Base-by-base conservation (phyloP, 2,888 invertebrate genomes). In the Calephelis perditalis region DNA sequence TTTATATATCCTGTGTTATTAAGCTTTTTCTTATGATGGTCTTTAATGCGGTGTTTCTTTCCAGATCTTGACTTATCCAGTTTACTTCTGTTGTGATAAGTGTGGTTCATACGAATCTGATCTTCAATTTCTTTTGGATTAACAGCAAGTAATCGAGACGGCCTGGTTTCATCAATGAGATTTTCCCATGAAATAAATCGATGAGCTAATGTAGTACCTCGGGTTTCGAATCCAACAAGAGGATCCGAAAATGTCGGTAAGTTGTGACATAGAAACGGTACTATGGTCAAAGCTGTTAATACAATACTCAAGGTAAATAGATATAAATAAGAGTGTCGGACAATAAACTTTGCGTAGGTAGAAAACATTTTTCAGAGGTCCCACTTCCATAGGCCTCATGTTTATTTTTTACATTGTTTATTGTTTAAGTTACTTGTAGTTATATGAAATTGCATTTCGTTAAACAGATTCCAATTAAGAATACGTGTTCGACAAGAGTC, bases 171-270 rank as follows among this genome's bases (percentile, higher is more conserved):
- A 73, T 95, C 94, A 63, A 95, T 86, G 59, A 98, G 92, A 86
- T 97, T 97, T 72, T 95, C 92, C 96, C 97, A 98, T 40, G 97
- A 94, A 55, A 94, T 94, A 67, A 96, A 91, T 60, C 97, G 93
- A 75, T 95, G 92, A 4, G 96, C 94, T 72, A 98, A 92, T 55
- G 91, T 87, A 2, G 98, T 98, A n/a, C 97, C 97, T 66, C 98
- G 92, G 11, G 98, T 95, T 81, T 97, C 97, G 85, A 98, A 98
- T 5, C 98, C 98, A 93, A 97, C 86, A 75, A 96, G 94, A 36
- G 98, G 98, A 82, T 98, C 96, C 67, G 94, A 93, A 86, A 98
- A 98, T 79, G 95, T 94, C 46, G 97, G 97, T 49, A 86, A 70
- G 37, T 79, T 75, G 72, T 78, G 87, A 69, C 78, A 86, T 63